These are phyloP conservation scores for Scopus umbretta DNA, from an alignment of 2,113 vertebrate species.

Conservation along the genomic window DNA sequence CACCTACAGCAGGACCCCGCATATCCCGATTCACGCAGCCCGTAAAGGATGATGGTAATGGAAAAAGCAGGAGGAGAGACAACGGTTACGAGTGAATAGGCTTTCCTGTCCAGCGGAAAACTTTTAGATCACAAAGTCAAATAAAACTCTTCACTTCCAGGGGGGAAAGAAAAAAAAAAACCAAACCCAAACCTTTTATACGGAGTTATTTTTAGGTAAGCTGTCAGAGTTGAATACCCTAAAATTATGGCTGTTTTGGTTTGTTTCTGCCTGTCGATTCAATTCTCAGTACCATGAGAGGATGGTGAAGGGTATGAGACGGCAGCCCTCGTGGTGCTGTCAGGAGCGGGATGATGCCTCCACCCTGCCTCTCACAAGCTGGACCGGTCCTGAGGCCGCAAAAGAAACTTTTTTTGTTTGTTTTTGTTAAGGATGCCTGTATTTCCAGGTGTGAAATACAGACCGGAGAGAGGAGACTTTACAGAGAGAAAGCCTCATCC, in stretches of 20 bases:
- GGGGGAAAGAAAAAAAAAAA: neutral
- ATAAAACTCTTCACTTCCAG: neutral
- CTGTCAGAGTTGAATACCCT: neutral
- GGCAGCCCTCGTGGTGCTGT: neutral
- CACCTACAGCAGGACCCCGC: neutral
- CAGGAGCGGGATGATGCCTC: neutral
- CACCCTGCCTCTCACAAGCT: neutral
- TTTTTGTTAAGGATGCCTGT: neutral
- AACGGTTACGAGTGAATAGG: accelerated
- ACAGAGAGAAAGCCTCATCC: neutral
- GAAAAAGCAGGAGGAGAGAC: constrained; percentile 19
- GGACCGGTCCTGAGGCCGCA: neutral
- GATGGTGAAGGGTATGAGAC: neutral
- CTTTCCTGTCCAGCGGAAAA: constrained; percentile 15
- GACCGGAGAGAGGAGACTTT: neutral
- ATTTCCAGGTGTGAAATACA: neutral
- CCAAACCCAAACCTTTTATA: neutral
- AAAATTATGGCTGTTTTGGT: neutral
- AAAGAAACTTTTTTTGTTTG: neutral
- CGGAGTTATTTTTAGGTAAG: neutral
- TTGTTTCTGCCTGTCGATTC: constrained; percentile 25
- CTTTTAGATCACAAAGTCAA: neutral
- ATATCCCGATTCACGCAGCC: neutral
- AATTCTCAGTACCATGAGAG: neutral
- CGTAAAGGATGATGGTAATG: neutral